phyloP scores from a whole-genome alignment of 1,140 invertebrate genomes.

The Tenebrio molitor region DNA sequence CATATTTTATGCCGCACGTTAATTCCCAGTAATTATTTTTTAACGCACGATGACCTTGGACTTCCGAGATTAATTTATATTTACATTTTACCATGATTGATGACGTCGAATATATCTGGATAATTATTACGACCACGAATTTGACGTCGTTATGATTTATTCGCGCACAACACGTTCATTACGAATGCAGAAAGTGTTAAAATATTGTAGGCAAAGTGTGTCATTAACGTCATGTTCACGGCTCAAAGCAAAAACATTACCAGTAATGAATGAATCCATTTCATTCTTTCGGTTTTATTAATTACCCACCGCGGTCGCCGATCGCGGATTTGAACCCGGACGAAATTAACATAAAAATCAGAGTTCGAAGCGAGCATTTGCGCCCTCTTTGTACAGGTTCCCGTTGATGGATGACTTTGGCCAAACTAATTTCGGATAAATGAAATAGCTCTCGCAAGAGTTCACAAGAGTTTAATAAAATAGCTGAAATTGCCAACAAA shows the following conservation, averaged over 20 bases:
- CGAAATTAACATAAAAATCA: too few relatives aligned
- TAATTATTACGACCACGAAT: slow-evolving; percentile 21
- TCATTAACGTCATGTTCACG: slow-evolving; percentile 16
- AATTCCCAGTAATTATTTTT: not conserved
- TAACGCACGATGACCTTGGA: slow-evolving; percentile 1
- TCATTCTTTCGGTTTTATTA: not conserved
- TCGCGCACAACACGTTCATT: slow-evolving; percentile 8
- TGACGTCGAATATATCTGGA: slow-evolving; percentile 22
- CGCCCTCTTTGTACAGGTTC: too few relatives aligned
- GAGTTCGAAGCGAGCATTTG: too few relatives aligned
- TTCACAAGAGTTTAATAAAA: not conserved
- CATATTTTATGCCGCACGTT: not conserved
- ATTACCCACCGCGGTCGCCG: too few relatives aligned
- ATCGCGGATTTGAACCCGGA: too few relatives aligned
- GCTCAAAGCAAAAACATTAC: not conserved
- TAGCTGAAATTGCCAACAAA: not conserved
- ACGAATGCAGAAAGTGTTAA: not conserved
- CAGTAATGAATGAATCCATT: not conserved
- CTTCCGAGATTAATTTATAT: slow-evolving; percentile 22
- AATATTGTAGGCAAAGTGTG: not conserved
- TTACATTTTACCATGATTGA: slow-evolving; percentile 25
- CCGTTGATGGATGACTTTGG: not conserved
- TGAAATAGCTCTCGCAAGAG: not conserved
- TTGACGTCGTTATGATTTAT: slow-evolving; percentile 23
- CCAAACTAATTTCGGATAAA: not conserved